Base-by-base conservation (phyloP, 1,140 invertebrate species). In the Drosophila dunni region DNA sequence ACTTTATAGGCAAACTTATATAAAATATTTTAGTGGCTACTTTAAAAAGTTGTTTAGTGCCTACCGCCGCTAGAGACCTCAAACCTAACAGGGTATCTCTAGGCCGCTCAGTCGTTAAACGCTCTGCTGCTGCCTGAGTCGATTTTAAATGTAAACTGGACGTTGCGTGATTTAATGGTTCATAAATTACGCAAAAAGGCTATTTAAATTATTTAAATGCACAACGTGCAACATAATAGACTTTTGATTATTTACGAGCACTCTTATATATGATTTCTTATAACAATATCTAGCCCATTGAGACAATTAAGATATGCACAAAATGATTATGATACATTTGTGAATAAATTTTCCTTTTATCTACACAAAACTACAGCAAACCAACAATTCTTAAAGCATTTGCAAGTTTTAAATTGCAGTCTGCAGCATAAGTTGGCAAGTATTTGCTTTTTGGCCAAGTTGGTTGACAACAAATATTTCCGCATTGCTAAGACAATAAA, bases 341-440 rank as follows among this genome's bases (percentile, higher is more conserved):
- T 63, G 10, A 29, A 46, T 50, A 34, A 20, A 20, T 2, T 20
- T 20, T 20, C 17, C 17, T 2, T 20, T 20, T 20, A 20, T 20
- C 17, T 20, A 20, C 17, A 29, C 24, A 29, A 29, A 29, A 2
- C 24, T 29, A 0, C 3, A 29, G 24, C 24, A 29, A 38, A 61
- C 42, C 7, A 38, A 36, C 20, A 57, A 36, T 66, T 58, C 56
- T 61, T 73, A 53, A 45, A 38, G 13, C 54, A 56, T 53, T 29
- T 3, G n/a, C 67, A 74, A 78, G 62, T 71, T 71, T 83, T 24
- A 29, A 82, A 82, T 75, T 83, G 71, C 80, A 61, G 56, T 79
- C 78, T 63, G 71, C 72, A 79, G 80, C 71, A 61, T 70, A 63
- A 78, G 82, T 82, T 79, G 75, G 57, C 48, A 62, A 79, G 66